A percentile compares a stretch with the other conserved stretches of the same genome.
Evolutionary conservation across 2,113 vertebrate species (phyloP).

Genomic region (Dipodomys merriami): DNA sequence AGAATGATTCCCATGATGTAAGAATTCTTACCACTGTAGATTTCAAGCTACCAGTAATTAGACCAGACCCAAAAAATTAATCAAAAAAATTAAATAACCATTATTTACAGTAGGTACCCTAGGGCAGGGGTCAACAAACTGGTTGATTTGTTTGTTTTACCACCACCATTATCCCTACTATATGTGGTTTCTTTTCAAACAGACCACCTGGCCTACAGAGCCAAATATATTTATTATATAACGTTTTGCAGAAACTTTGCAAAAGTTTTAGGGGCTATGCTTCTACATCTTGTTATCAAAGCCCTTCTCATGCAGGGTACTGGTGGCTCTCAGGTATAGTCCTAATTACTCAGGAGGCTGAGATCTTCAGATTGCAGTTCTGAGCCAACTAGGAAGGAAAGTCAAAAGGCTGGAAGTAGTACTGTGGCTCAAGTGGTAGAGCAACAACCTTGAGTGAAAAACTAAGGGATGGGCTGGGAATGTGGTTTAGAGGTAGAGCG

Average conservation of each 20-base stretch:
- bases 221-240: neutral
- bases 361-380: too few species aligned
- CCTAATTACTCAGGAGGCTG: too few species aligned
- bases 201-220: neutral
- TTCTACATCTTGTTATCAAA: constrained; percentile 23
- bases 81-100: constrained; percentile 18
- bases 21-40: neutral
- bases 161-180: neutral
- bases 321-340: too few species aligned
- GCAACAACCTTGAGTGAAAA: too few species aligned
- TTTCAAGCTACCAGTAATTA: constrained; percentile 6
- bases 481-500: too few species aligned
- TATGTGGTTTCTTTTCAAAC: neutral
- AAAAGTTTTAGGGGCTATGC: neutral
- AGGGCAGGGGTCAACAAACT: neutral
- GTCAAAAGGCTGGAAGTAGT: too few species aligned
- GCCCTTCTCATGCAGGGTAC: neutral
- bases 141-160: neutral
- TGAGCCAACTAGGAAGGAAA: too few species aligned
- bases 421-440: too few species aligned
- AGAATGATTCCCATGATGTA: neutral
- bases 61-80: neutral
- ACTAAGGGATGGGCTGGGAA: too few species aligned
- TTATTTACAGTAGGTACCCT: neutral
- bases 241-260: neutral